These are phyloP conservation scores for Periphyllus acericola DNA, from an alignment of 2,888 invertebrate species.

Conservation along the genomic window DNA sequence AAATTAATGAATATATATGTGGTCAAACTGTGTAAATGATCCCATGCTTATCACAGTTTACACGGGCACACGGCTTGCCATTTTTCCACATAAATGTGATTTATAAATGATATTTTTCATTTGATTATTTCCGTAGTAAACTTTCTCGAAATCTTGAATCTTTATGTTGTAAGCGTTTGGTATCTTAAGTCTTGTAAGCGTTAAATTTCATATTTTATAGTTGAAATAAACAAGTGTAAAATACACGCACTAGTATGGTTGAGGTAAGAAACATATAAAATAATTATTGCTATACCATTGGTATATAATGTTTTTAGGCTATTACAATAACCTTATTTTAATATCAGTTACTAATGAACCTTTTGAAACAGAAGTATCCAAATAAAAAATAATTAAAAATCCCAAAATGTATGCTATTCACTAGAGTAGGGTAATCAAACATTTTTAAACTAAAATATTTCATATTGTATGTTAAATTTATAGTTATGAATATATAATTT, in stretches of 20 bases:
- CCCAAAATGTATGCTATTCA: not conserved
- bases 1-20: conserved; percentile 2
- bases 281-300: not conserved
- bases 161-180: not conserved
- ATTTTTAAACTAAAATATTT: no score
- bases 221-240: not conserved
- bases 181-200: no score
- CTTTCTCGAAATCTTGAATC: not conserved
- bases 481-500: no score
- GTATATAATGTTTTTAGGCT: not conserved
- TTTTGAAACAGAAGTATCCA: not conserved
- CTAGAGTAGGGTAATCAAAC: no score
- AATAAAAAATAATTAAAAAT: not conserved
- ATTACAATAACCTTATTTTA: not conserved
- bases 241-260: not conserved
- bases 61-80: not conserved
- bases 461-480: no score
- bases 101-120: not conserved
- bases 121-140: conserved; percentile 16
- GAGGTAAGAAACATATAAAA: conserved; percentile 4
- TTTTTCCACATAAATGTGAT: conserved; percentile 24
- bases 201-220: not conserved
- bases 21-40: conserved; percentile 23
- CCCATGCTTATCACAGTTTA: conserved; percentile 24
- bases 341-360: not conserved